Base-by-base conservation (phyloP, 2,888 invertebrate genomes). In the Eupithecia insigniata region DNA sequence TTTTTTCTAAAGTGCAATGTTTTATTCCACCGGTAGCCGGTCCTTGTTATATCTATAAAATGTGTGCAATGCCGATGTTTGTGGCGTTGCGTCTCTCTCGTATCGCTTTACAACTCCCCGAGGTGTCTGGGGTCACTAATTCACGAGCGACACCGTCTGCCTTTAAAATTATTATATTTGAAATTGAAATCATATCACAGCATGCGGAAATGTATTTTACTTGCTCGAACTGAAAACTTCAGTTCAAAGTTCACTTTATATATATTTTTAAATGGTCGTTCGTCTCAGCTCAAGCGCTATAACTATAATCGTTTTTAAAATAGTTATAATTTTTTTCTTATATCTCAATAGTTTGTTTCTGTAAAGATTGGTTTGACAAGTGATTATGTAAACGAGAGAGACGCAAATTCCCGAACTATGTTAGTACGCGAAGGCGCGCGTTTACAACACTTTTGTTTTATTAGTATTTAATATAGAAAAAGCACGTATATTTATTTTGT, bases 21-120 rank as follows among this genome's bases (percentile, higher is more conserved):
- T 94, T 92, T 92, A 93, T 92, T 92, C 93, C 91, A 89, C 93
- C 93, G 94, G 93, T 89, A 84, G 85, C 91, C 93, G 93, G 93
- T 91, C 85, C 89, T 93, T 93, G 93, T 93, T 93, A 92, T 91
- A 83, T 86, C 85, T 90, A 88, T 88, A 82, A 83, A 81, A 81
- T 87, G 85, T 91, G 90, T 92, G 92, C 92, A 91, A 90, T 88
- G 87, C 85, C 87, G 85, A 83, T 83, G 89, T 83, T 81, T 83
- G 88, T 81, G 86, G 86, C 82, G 82, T 80, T 84, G 85, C 84
- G 85, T 85, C 83, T 83, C 79, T 82, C 83, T 82, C 82, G 78
- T 78, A 79, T 81, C 82, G 78, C 74, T 78, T 82, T 77, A 83
- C 83, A 77, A 72, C 83, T 83, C 87, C 86, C 82, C 76, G 82